Percentiles rank a stretch among this genome's conserved stretches.
Conservation (phyloP, 2,888 invertebrate genomes). For the Anoplius nigerrimus region DNA sequence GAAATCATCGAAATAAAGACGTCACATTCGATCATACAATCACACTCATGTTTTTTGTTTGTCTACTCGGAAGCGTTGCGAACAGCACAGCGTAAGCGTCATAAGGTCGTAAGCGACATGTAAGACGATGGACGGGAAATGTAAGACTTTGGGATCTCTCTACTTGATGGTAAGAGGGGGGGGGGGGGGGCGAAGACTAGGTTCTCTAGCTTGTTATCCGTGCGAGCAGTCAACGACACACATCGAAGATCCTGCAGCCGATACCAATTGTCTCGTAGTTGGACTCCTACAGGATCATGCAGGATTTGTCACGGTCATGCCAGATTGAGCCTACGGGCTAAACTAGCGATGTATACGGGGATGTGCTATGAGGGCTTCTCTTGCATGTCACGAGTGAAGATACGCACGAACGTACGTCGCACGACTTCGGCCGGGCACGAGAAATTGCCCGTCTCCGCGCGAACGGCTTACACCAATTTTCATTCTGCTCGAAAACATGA, state of each 20-base stretch:
- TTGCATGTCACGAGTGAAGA: slow-evolving; percentile 51
- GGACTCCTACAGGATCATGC: slow-evolving; percentile 65
- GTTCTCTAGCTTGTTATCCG: slow-evolving; percentile 50
- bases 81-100: slow-evolving; percentile 13
- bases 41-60: slow-evolving; percentile 13
- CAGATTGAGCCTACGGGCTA: slow-evolving; percentile 50
- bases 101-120: neutral
- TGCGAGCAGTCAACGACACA: slow-evolving; percentile 64
- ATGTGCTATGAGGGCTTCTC: slow-evolving; percentile 45
- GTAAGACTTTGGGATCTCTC: neutral
- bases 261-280: slow-evolving; percentile 68
- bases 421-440: neutral
- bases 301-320: slow-evolving; percentile 54
- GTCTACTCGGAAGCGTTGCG: neutral
- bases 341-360: slow-evolving; percentile 50
- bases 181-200: slow-evolving; percentile 32
- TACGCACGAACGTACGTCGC: slow-evolving; percentile 26
- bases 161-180: too few relatives aligned
- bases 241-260: slow-evolving; percentile 62
- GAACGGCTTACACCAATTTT: neutral
- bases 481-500: neutral
- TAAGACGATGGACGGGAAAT: neutral
- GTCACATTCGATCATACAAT: slow-evolving; percentile 4
- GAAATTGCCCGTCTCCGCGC: neutral
- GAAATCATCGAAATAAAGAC: slow-evolving; percentile 36